Conservation (phyloP, 2,888 invertebrate species). For the Latrodectus elegans region DNA sequence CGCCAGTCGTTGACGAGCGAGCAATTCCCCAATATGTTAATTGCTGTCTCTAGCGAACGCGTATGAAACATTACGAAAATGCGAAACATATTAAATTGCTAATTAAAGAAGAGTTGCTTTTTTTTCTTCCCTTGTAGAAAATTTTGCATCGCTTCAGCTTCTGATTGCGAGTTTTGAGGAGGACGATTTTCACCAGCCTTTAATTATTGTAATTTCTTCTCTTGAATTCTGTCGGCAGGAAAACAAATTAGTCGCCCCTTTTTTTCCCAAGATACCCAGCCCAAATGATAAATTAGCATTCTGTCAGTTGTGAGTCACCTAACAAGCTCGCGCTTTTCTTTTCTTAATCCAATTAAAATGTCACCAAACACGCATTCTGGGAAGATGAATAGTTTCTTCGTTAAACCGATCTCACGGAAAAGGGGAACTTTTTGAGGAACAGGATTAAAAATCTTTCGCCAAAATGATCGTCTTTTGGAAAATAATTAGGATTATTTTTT, state of each 20-base stretch:
- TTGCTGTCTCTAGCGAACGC: slow-evolving; percentile 60
- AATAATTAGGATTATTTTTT: slow-evolving; percentile 61
- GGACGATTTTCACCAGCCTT: slow-evolving; percentile 63
- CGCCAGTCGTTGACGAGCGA: slow-evolving; percentile 28
- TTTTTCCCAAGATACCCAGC: slow-evolving; percentile 59
- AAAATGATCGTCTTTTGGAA: slow-evolving; percentile 66
- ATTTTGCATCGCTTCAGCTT: slow-evolving; percentile 28
- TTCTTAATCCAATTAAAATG: slow-evolving; percentile 69
- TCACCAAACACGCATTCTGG: slow-evolving; percentile 60
- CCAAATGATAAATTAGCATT: slow-evolving; percentile 68
- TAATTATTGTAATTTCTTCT: slow-evolving; percentile 69
- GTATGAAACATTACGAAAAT: slow-evolving; percentile 61
- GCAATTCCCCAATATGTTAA: slow-evolving; percentile 53
- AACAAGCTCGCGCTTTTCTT: slow-evolving; percentile 63
- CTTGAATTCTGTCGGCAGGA: slow-evolving; percentile 60
- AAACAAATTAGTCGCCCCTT: slow-evolving; percentile 66
- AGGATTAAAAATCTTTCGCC: slow-evolving; percentile 64
- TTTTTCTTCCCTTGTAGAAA: slow-evolving; percentile 27
- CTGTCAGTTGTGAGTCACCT: slow-evolving; percentile 60
- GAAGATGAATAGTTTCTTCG: slow-evolving; percentile 67
- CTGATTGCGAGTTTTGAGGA: slow-evolving; percentile 48
- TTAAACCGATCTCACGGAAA: slow-evolving; percentile 33
- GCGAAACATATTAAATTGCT: slow-evolving; percentile 68
- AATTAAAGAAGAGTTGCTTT: slow-evolving; percentile 63
- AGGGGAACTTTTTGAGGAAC: slow-evolving; percentile 62